Conservation (phyloP, 2,888 invertebrate genomes). For the Microctonus hyperodae region DNA sequence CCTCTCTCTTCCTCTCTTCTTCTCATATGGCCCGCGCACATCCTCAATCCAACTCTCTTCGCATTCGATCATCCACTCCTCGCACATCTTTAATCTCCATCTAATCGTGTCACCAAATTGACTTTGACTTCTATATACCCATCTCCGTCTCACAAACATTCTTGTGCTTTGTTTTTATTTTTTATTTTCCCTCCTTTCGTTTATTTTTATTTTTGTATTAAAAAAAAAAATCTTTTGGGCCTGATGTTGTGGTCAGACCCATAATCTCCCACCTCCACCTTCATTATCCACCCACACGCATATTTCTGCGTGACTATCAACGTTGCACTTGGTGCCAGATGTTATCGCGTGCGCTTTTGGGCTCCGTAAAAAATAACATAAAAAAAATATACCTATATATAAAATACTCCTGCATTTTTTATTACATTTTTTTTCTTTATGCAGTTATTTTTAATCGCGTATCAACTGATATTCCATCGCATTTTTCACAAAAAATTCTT, state of each 20-base stretch:
- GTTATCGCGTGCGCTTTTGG: background rate
- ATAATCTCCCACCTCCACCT: background rate
- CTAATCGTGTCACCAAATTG: constrained; percentile 18
- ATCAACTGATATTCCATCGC: background rate
- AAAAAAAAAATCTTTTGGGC: background rate
- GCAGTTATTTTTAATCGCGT: background rate
- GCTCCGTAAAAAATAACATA: background rate
- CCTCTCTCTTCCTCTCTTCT: constrained; percentile 30
- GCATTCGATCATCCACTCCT: constrained; percentile 19
- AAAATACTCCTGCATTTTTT: background rate
- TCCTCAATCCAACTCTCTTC: constrained; percentile 27
- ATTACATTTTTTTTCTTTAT: background rate
- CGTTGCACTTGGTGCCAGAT: constrained; percentile 4
- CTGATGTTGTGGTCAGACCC: background rate
- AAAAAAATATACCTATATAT: too few species aligned
- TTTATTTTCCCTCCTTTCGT: background rate
- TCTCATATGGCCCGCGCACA: constrained; percentile 32
- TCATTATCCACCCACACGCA: constrained; percentile 5
- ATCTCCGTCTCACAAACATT: background rate
- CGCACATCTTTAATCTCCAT: constrained; percentile 18
- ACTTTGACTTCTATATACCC: background rate
- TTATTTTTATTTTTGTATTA: background rate
- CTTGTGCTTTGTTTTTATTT: background rate
- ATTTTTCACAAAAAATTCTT: background rate
- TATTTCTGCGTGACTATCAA: background rate